Evolutionary conservation across 2,888 invertebrate genomes (phyloP).

Genomic region (Ennomos quercinarius): DNA sequence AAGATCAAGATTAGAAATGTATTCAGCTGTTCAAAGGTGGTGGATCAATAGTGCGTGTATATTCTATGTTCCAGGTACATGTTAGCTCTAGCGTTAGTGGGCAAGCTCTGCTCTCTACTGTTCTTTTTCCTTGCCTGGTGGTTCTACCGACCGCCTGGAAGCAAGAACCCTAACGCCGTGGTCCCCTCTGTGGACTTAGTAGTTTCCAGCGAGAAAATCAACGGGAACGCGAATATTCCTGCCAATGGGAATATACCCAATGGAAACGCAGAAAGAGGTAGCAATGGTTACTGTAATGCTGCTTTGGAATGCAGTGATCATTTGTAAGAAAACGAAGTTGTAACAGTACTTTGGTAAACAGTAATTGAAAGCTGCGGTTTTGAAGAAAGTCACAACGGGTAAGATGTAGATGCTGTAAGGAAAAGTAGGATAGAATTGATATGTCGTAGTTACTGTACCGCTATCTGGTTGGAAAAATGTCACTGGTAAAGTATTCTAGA

Average conservation of each 20-base stretch:
- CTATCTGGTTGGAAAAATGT: too few species aligned
- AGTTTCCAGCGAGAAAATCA: constrained; percentile 62
- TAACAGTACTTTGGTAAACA: constrained; percentile 3
- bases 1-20: too few species aligned
- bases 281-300: constrained; percentile 76
- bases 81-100: constrained; percentile 89
- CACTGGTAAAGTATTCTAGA: constrained; percentile 2
- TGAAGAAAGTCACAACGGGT: constrained; percentile 17
- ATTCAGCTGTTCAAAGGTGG: too few species aligned
- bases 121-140: constrained; percentile 92
- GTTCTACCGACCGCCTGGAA: constrained; percentile 89
- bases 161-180: constrained; percentile 64
- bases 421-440: constrained; percentile 4
- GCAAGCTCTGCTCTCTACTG: constrained; percentile 88
- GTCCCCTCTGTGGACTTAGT: constrained; percentile 70
- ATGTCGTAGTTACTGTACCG: constrained; percentile 1
- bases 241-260: constrained; percentile 35
- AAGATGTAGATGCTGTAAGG: constrained; percentile 3
- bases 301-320: constrained; percentile 77
- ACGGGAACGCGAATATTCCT: constrained; percentile 48
- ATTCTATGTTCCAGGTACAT: constrained; percentile 85
- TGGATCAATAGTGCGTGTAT: too few species aligned
- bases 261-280: constrained; percentile 43
- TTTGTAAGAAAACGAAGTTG: constrained; percentile 55
- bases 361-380: neutral